phyloP scores from a whole-genome alignment of 2,113 vertebrate genomes.

The Antechinus flavipes region DNA sequence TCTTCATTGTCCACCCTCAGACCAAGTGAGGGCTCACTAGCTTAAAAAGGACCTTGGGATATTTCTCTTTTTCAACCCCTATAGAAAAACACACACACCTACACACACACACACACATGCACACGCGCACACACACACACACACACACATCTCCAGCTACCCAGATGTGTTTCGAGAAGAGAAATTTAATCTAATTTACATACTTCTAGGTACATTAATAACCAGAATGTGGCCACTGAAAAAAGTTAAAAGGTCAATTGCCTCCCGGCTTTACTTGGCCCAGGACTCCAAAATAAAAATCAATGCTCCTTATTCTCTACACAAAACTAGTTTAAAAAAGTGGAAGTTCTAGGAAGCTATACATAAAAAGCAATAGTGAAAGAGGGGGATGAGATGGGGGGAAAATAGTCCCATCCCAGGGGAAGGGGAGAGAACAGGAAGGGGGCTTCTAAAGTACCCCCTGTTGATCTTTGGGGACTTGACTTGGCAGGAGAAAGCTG shows the following conservation, averaged over 20 bases:
- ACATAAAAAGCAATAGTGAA: constrained; percentile 79
- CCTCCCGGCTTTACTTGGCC: constrained; percentile 76
- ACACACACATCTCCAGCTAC: constrained; percentile 72
- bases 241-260: constrained; percentile 84
- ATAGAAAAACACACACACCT: neutral
- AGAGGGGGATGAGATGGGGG: constrained; percentile 29
- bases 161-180: constrained; percentile 82
- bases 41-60: neutral
- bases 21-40: neutral
- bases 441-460: constrained; percentile 56
- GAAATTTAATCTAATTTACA: constrained; percentile 86
- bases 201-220: constrained; percentile 82
- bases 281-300: constrained; percentile 83
- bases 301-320: constrained; percentile 82
- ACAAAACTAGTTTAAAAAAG: constrained; percentile 85
- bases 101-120: neutral
- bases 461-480: constrained; percentile 58
- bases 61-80: neutral
- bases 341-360: constrained; percentile 79
- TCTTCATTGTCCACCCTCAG: neutral
- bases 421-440: neutral
- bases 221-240: constrained; percentile 82
- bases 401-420: constrained; percentile 49
- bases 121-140: constrained; percentile 22
- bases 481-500: constrained; percentile 78